Evolutionary conservation across 2,888 invertebrate genomes (phyloP).

Genomic region (Caradrina clavipalpis): DNA sequence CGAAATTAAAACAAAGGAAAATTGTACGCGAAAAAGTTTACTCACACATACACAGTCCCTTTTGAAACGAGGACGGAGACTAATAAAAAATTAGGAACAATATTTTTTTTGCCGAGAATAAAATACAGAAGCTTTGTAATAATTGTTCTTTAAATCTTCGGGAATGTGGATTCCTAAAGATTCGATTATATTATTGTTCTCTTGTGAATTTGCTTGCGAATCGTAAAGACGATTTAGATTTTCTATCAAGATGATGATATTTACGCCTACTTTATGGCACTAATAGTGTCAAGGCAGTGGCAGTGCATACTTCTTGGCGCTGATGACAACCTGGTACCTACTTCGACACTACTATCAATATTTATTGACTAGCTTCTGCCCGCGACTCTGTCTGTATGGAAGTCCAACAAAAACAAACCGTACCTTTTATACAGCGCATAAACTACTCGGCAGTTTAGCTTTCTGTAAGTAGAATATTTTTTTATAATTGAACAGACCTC

Average conservation of each 20-base stretch:
- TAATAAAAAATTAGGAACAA: constrained; percentile 3
- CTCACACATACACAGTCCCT: constrained; percentile 4
- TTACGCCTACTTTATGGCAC: too few relatives aligned
- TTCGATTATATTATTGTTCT: not conserved
- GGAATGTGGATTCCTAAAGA: not conserved
- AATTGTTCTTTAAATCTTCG: not conserved
- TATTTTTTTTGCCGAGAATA: constrained; percentile 5
- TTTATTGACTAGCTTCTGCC: too few relatives aligned
- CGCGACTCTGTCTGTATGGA: too few relatives aligned
- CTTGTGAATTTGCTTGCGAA: not conserved
- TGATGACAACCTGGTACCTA: not conserved
- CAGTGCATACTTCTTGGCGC: not conserved
- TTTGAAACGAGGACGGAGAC: constrained; percentile 16
- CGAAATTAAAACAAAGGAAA: constrained; percentile 48
- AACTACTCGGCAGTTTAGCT: too few relatives aligned
- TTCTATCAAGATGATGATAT: too few relatives aligned
- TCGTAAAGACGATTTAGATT: not conserved
- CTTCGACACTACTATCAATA: too few relatives aligned
- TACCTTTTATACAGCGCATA: too few relatives aligned
- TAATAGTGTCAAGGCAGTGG: too few relatives aligned
- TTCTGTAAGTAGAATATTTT: too few relatives aligned
- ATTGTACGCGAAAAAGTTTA: constrained; percentile 19
- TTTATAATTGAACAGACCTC: too few relatives aligned
- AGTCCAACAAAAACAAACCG: too few relatives aligned
- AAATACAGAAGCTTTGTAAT: not conserved